These are phyloP conservation scores for Lasioglossum figueresi DNA, from an alignment of 2,888 invertebrate species.

Conservation along the genomic window DNA sequence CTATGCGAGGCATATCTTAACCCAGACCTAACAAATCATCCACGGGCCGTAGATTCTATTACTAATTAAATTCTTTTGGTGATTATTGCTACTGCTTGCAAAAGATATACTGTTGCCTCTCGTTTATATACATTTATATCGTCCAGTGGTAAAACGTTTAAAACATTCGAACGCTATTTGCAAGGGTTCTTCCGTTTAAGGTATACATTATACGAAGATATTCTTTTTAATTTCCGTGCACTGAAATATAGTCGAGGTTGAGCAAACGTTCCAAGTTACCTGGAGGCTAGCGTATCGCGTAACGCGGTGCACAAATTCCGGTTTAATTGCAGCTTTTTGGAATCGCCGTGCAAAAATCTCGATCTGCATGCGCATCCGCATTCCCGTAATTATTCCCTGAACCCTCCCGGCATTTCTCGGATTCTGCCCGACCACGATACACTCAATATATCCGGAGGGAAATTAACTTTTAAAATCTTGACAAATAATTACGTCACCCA, in stretches of 20 bases:
- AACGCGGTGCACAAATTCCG: neutral
- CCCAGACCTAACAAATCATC: slow-evolving; percentile 2
- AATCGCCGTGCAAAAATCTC: neutral
- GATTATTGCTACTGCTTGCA: neutral
- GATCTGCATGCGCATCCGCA: slow-evolving; percentile 6
- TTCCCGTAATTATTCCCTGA: neutral
- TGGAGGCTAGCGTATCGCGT: neutral
- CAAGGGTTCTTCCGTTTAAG: neutral
- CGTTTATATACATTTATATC: neutral
- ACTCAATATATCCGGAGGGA: neutral
- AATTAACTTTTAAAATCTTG: neutral
- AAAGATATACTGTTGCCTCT: neutral
- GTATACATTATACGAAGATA: neutral
- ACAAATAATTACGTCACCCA: slow-evolving; percentile 8
- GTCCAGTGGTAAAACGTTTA: neutral
- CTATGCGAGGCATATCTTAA: neutral
- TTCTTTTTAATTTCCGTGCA: neutral
- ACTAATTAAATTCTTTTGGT: slow-evolving; percentile 3
- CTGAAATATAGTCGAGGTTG: neutral
- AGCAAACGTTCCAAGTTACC: neutral
- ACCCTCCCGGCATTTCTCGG: neutral
- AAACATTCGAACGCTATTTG: neutral
- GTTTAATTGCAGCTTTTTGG: neutral
- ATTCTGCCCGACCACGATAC: neutral
- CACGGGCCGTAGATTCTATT: neutral